phyloP scores from a whole-genome alignment of 2,797 vertebrate species.

The Trematomus bernacchii region DNA sequence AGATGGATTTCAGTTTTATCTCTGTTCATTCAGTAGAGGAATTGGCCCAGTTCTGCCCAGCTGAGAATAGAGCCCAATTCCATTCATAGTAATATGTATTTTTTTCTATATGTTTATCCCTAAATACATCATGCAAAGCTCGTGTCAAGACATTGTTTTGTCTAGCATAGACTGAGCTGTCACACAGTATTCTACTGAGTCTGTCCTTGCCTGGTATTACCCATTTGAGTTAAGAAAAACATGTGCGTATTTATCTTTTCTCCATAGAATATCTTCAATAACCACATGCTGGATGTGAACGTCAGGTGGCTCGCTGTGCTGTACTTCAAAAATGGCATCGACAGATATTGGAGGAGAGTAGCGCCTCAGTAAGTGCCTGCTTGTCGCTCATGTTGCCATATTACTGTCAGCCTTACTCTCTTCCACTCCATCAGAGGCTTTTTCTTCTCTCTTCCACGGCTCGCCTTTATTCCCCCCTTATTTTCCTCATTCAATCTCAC shows the following conservation, averaged over 20 bases:
- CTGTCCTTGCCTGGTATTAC: conserved; percentile 6
- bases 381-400: conserved; percentile 11
- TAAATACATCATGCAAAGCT: conserved; percentile 12
- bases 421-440: conserved; percentile 18
- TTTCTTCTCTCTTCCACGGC: conserved; percentile 10
- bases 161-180: neutral
- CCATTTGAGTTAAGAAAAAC: conserved; percentile 11
- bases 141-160: neutral
- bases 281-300: conserved; percentile 95
- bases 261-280: conserved; percentile 95
- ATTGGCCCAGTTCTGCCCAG: conserved; percentile 33
- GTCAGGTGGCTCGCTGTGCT: conserved; percentile 97
- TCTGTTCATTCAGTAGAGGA: conserved; percentile 44
- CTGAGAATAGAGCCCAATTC: conserved; percentile 25
- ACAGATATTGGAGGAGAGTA: conserved; percentile 97
- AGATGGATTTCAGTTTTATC: conserved; percentile 44
- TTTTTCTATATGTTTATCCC: conserved; percentile 28
- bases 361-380: conserved; percentile 93
- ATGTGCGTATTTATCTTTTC: neutral
- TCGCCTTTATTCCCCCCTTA: conserved; percentile 22
- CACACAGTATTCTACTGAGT: conserved; percentile 5
- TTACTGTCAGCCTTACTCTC: conserved; percentile 16
- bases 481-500: conserved; percentile 31
- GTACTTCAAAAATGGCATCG: conserved; percentile 99
- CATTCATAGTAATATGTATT: conserved; percentile 15